Percentiles rank a stretch among this genome's conserved stretches.
These are phyloP conservation scores for Varecia variegata DNA, from an alignment of 2,797 vertebrate species.

Conservation along the genomic window DNA sequence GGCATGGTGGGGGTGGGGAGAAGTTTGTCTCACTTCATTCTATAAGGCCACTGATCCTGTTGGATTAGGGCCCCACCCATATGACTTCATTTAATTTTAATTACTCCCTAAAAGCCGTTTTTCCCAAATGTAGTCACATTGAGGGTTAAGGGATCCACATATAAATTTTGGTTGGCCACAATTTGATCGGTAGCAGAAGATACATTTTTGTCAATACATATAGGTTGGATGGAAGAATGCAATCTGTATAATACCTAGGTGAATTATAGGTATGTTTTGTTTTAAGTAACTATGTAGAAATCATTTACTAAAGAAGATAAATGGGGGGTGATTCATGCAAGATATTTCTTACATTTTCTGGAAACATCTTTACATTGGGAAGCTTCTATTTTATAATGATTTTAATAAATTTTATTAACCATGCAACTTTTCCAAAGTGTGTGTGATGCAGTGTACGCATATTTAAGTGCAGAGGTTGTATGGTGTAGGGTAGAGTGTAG, in stretches of 20 bases:
- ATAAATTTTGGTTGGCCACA: neutral
- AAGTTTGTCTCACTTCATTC: neutral
- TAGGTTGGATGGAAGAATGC: neutral
- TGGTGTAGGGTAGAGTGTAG: neutral
- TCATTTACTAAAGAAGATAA: conserved; percentile 13
- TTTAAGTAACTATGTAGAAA: neutral
- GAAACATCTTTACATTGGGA: neutral
- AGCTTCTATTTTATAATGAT: neutral
- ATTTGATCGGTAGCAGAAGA: neutral
- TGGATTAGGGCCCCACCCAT: neutral
- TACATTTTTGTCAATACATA: neutral
- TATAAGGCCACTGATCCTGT: neutral
- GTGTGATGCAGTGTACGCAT: neutral
- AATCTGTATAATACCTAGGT: neutral
- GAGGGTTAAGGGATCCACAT: neutral
- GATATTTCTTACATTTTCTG: neutral
- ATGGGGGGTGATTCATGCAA: neutral
- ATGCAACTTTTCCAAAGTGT: neutral
- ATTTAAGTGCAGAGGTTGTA: neutral
- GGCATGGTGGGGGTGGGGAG: neutral
- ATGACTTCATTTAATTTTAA: neutral
- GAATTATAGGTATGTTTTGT: neutral
- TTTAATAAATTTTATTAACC: neutral
- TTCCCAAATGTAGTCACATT: neutral
- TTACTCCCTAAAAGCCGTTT: neutral